These are phyloP conservation scores for Enteromius anoplus DNA, from an alignment of 2,797 vertebrate species.

Conservation along the genomic window DNA sequence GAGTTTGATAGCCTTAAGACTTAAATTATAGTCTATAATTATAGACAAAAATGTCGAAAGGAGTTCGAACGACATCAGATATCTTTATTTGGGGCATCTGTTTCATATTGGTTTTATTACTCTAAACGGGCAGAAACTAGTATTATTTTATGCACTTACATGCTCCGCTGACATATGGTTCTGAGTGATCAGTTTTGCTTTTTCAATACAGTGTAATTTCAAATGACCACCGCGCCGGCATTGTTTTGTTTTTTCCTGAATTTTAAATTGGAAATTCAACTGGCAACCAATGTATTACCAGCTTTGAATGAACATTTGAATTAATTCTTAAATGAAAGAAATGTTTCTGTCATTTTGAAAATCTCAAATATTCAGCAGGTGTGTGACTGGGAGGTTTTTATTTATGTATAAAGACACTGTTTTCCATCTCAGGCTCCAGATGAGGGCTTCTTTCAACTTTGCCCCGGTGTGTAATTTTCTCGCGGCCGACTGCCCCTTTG, in stretches of 20 bases:
- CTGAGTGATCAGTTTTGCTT: neutral
- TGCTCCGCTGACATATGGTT: neutral
- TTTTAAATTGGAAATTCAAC: neutral
- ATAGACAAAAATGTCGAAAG: constrained; percentile 4
- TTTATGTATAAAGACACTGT: neutral
- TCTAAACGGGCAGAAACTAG: neutral
- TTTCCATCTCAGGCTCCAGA: constrained; percentile 68
- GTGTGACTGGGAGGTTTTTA: neutral
- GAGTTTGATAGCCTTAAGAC: constrained; percentile 19
- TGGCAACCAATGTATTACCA: neutral
- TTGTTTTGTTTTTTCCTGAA: neutral
- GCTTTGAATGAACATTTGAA: neutral
- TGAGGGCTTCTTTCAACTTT: constrained; percentile 66
- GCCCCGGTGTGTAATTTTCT: constrained; percentile 69
- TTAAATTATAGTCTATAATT: constrained; percentile 2
- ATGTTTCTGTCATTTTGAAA: neutral
- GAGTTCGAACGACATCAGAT: neutral
- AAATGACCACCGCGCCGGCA: neutral
- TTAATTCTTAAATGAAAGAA: neutral
- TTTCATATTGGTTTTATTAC: constrained; percentile 9
- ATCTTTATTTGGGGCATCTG: neutral
- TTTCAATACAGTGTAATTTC: neutral
- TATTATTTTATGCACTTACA: neutral
- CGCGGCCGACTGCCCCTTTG: constrained; percentile 57
- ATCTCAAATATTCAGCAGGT: neutral